phyloP scores from a whole-genome alignment of 2,797 vertebrate genomes.

The Aselliscus stoliczkanus region DNA sequence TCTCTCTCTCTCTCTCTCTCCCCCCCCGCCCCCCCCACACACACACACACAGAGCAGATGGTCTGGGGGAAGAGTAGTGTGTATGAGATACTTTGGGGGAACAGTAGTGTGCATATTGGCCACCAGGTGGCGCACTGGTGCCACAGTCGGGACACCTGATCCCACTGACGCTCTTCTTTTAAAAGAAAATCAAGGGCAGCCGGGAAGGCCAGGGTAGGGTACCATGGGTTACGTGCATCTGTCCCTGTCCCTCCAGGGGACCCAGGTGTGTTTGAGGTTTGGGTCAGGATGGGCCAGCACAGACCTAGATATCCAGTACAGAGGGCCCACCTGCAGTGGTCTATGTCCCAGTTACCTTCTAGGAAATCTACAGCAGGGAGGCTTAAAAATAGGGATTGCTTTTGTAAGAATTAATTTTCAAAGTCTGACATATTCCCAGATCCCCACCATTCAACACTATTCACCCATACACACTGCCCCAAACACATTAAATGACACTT shows the following conservation, averaged over 20 bases:
- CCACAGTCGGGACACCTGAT: not conserved
- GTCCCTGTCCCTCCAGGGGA: not conserved
- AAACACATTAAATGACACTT: not conserved
- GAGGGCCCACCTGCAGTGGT: no score
- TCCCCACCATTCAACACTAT: not conserved
- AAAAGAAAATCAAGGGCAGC: not conserved
- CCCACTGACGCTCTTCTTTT: fast-evolving
- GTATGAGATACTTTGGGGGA: not conserved
- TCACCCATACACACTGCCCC: not conserved
- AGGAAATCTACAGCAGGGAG: not conserved
- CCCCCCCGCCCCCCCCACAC: not conserved
- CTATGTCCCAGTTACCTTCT: not conserved
- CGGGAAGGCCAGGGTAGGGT: fast-evolving
- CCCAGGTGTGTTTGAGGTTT: not conserved
- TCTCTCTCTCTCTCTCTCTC: not conserved
- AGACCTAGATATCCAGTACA: not conserved
- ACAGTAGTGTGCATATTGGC: not conserved
- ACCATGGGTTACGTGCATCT: no score
- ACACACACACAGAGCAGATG: fast-evolving
- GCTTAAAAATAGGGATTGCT: not conserved
- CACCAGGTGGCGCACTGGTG: slow-evolving; percentile 40
- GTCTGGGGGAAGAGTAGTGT: not conserved
- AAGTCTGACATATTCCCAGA: not conserved
- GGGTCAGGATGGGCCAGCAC: not conserved
- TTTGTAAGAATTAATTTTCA: not conserved